These are phyloP conservation scores for Sebastes diaconus DNA, from an alignment of 2,797 vertebrate species.

Conservation along the genomic window DNA sequence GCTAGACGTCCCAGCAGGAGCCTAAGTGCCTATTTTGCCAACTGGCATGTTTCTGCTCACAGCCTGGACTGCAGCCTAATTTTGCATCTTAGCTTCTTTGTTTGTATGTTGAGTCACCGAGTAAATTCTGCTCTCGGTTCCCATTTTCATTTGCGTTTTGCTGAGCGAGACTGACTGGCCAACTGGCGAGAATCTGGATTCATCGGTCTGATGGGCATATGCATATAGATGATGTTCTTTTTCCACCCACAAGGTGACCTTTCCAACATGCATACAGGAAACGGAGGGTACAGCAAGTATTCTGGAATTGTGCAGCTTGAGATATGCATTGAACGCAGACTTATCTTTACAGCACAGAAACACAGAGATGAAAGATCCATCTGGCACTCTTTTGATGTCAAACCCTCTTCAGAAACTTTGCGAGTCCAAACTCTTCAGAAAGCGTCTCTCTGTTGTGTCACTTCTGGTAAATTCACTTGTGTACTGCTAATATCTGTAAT, in stretches of 20 bases:
- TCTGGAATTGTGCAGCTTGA: conserved; percentile 14
- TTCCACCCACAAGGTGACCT: conserved; percentile 56
- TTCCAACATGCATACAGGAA: conserved; percentile 37
- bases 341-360: conserved; percentile 33
- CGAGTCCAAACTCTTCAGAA: conserved; percentile 28
- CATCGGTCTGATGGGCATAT: conserved; percentile 48
- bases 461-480: neutral
- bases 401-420: conserved; percentile 24
- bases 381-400: conserved; percentile 45
- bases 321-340: conserved; percentile 22
- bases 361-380: conserved; percentile 32
- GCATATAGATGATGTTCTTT: conserved; percentile 55
- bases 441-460: neutral
- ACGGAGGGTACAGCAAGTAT: conserved; percentile 1
- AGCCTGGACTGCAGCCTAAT: conserved; percentile 62
- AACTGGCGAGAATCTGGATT: conserved; percentile 46
- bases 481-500: neutral
- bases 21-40: conserved; percentile 59
- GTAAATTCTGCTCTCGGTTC: conserved; percentile 58
- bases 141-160: conserved; percentile 55
- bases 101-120: conserved; percentile 51
- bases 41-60: conserved; percentile 64
- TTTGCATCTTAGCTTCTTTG: conserved; percentile 61
- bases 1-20: conserved; percentile 60
- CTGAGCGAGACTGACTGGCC: conserved; percentile 53